Base-by-base conservation (phyloP, 1,140 invertebrate genomes). In the Papilio xuthus region DNA sequence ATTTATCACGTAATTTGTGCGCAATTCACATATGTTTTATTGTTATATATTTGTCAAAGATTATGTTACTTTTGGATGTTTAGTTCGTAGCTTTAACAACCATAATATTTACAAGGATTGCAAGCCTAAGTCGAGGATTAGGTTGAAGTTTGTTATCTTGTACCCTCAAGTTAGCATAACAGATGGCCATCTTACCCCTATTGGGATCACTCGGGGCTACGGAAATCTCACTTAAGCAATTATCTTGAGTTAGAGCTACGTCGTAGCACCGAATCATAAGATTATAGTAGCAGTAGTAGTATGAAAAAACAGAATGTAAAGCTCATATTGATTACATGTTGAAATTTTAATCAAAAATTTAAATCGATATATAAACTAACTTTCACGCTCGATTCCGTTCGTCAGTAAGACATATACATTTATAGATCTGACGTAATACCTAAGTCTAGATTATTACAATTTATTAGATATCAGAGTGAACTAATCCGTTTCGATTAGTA, bases 161-260 rank as follows among this genome's bases (percentile, higher is more conserved):
- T 67, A 78, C 79, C 37, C 67, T 78, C 82, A 82, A 86, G 84
- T 83, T 86, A 79, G 80, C 80, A 78, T 76, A 76, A 76, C 74
- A 86, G 86, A 89, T 86, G 86, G 84, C 84, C 82, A 84, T 73
- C 81, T 80, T 69, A 82, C 83, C 85, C 84, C 75, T 82, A 78
- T 77, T 70, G 74, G 80, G 80, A 79, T 79, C 78, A 80, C 78
- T 80, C 73, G 83, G 75, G 83, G 84, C 84, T 87, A 84, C 85
- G 85, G 85, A 89, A 87, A 89, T 88, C 84, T 85, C 86, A 89
- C 88, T 92, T 90, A 89, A 87, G 86, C 89, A 88, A 90, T 88
- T 89, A 90, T 86, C 84, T 84, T 56, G 69, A 82, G 73, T 77
- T 75, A 56, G 56, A 78, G 73, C 50, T 50, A 71, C 77, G 23